Percentiles rank a stretch among this genome's conserved stretches.
phyloP scores from a whole-genome alignment of 2,113 vertebrate species.

The Vidua macroura region DNA sequence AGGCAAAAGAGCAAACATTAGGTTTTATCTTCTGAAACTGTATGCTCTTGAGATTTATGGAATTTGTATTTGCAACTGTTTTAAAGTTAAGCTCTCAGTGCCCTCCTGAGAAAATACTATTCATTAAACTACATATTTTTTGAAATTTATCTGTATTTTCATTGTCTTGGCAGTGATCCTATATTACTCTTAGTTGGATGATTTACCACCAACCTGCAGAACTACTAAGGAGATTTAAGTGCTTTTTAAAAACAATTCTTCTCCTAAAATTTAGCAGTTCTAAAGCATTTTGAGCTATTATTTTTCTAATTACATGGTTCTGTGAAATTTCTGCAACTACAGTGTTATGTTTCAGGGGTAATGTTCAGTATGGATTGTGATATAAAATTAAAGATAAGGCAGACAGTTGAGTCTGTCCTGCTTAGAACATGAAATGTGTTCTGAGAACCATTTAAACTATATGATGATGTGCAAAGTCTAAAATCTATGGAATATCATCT shows the following conservation, averaged over 20 bases:
- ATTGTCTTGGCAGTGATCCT: neutral
- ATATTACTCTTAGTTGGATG: neutral
- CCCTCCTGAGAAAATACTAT: neutral
- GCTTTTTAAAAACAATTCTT: neutral
- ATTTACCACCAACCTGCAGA: neutral
- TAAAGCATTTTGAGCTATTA: neutral
- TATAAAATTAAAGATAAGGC: neutral
- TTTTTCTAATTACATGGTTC: neutral
- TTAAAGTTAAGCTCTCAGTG: neutral
- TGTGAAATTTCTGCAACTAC: neutral
- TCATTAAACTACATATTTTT: neutral
- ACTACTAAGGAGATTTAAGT: neutral
- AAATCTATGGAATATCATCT: neutral
- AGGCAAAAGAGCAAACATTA: neutral
- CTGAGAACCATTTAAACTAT: neutral
- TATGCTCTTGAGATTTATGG: neutral
- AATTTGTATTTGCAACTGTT: neutral
- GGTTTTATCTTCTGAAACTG: neutral
- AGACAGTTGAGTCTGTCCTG: neutral
- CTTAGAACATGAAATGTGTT: neutral
- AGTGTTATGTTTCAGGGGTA: neutral
- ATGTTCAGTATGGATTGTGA: neutral
- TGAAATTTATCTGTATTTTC: neutral
- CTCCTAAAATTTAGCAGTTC: neutral
- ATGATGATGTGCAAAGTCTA: neutral